Conservation (phyloP, 2,113 vertebrate species). For the Triplophysa tibetana region DNA sequence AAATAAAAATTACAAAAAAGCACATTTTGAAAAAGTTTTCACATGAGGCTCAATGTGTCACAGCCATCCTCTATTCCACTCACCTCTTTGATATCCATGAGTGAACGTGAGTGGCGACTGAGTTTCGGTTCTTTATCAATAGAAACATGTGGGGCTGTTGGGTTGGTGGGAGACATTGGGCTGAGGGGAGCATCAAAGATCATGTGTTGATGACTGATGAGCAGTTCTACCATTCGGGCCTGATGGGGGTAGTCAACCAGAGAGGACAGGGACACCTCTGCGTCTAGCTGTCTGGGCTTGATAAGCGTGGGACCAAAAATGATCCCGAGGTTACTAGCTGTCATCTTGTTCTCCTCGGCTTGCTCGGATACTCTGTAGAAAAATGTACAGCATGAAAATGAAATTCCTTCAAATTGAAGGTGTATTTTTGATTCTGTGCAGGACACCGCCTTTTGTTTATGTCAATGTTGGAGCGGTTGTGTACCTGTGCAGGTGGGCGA, state of each 20-base stretch:
- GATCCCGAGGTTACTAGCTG: conserved; percentile 92
- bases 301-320: conserved; percentile 96
- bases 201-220: conserved; percentile 83
- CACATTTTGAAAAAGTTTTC: background rate
- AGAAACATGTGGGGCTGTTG: conserved; percentile 60
- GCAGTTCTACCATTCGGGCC: conserved; percentile 88
- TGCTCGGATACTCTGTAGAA: conserved; percentile 84
- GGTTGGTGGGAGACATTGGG: conserved; percentile 57
- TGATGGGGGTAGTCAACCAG: conserved; percentile 95
- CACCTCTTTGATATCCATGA: conserved; percentile 88
- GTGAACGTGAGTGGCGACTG: conserved; percentile 73
- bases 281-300: conserved; percentile 85
- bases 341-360: conserved; percentile 97
- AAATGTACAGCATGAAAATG: background rate
- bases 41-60: background rate
- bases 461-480: conserved; percentile 1
- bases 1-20: conserved; percentile 38
- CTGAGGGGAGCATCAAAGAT: conserved; percentile 81
- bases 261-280: conserved; percentile 90
- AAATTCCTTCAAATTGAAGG: background rate
- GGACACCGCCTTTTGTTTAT: too few relatives aligned
- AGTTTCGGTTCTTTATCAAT: conserved; percentile 77
- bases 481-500: conserved; percentile 88
- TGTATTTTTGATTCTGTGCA: too few relatives aligned
- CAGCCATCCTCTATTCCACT: conserved; percentile 29